These are phyloP conservation scores for Caerostris extrusa DNA, from an alignment of 1,140 invertebrate species.

Conservation along the genomic window DNA sequence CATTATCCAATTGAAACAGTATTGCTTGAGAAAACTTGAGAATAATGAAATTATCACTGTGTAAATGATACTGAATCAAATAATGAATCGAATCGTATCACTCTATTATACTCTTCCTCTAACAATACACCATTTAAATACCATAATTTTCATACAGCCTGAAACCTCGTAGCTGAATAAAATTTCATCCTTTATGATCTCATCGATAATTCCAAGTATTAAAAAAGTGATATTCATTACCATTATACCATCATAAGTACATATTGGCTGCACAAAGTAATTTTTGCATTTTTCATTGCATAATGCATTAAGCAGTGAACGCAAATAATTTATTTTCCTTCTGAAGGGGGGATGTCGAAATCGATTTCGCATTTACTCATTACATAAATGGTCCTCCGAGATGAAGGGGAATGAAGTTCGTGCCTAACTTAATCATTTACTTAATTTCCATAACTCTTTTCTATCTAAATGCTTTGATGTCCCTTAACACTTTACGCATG, in stretches of 20 bases:
- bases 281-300: neutral
- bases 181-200: neutral
- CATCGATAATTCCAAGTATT: conserved; percentile 8
- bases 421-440: conserved; percentile 60
- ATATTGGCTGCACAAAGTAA: neutral
- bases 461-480: conserved; percentile 36
- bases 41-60: neutral
- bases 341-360: neutral
- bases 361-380: conserved; percentile 56
- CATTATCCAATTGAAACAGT: no score
- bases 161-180: neutral
- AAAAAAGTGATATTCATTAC: conserved; percentile 12
- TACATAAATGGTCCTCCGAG: conserved; percentile 54
- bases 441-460: conserved; percentile 68
- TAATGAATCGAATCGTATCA: neutral
- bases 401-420: conserved; percentile 40
- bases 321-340: conserved; percentile 40
- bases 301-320: neutral
- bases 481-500: conserved; percentile 35
- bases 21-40: no score
- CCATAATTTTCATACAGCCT: neutral
- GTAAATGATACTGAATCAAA: neutral
- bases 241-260: neutral
- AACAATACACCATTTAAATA: neutral
- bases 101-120: neutral